These are phyloP conservation scores for Eilema griseolum DNA, from an alignment of 2,888 invertebrate species.

Conservation along the genomic window DNA sequence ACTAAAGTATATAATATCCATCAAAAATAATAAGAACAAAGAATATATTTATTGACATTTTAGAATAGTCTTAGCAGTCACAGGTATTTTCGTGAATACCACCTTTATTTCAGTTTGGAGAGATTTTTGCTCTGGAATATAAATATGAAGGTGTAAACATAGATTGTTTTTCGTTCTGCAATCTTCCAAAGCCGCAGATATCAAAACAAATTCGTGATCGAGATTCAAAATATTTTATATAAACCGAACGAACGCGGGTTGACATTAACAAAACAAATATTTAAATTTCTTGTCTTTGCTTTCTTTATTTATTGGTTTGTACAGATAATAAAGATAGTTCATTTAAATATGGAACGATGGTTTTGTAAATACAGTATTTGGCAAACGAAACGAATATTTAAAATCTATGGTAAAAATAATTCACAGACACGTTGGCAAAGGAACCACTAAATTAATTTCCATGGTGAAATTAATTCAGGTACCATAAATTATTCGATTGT, in stretches of 20 bases:
- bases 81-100: too few species aligned
- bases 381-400: neutral
- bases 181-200: neutral
- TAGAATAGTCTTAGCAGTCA: too few species aligned
- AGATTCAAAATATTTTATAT: conserved; percentile 2
- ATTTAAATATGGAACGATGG: neutral
- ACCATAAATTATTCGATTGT: neutral
- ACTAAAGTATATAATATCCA: too few species aligned
- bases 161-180: too few species aligned
- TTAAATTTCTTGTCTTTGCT: conserved; percentile 1
- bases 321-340: neutral
- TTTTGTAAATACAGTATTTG: neutral
- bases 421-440: too few species aligned
- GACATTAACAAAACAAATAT: neutral
- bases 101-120: too few species aligned
- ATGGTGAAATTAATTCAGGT: neutral
- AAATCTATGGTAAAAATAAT: neutral
- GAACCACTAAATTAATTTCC: neutral
- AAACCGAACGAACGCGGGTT: neutral
- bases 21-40: too few species aligned
- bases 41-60: too few species aligned
- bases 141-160: too few species aligned
- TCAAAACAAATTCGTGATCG: neutral
- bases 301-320: neutral
- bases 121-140: too few species aligned